Percentiles rank a stretch among this genome's conserved stretches.
phyloP scores from a whole-genome alignment of 2,888 invertebrate species.

The Heteropelma amictum region DNA sequence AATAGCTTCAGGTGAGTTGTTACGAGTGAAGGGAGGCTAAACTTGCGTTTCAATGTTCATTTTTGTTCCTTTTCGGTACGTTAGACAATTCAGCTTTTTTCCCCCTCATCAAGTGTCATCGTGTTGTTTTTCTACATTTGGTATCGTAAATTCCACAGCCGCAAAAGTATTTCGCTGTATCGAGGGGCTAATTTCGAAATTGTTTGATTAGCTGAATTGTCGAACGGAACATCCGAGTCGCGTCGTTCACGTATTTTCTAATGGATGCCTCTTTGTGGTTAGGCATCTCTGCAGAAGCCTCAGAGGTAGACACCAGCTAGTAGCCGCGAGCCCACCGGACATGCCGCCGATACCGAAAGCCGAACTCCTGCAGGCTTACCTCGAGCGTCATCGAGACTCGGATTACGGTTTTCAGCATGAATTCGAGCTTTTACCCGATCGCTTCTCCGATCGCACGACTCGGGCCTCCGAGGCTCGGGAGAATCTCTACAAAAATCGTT shows the following conservation, averaged over 20 bases:
- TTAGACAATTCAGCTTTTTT: too few relatives aligned
- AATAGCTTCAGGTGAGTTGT: conserved; percentile 82
- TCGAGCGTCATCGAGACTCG: conserved; percentile 90
- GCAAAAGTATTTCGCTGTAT: too few relatives aligned
- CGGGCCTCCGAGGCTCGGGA: conserved; percentile 92
- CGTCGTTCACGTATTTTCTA: conserved; percentile 57
- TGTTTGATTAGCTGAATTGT: too few relatives aligned
- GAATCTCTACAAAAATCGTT: conserved; percentile 92
- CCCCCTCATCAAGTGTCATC: too few relatives aligned
- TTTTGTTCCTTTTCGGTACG: too few relatives aligned
- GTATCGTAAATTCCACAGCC: too few relatives aligned
- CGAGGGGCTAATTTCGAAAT: background rate
- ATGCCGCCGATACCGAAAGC: conserved; percentile 88
- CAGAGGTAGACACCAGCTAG: conserved; percentile 82
- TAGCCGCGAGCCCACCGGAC: conserved; percentile 86
- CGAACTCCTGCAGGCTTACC: conserved; percentile 87
- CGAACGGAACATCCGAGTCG: too few relatives aligned
- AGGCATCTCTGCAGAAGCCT: conserved; percentile 84
- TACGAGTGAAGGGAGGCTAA: conserved; percentile 4
- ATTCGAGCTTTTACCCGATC: conserved; percentile 92
- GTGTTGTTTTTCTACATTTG: too few relatives aligned
- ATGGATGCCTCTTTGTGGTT: conserved; percentile 66
- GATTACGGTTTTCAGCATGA: conserved; percentile 95
- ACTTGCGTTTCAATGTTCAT: too few relatives aligned
- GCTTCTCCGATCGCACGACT: conserved; percentile 91